These are phyloP conservation scores for Lagria hirta DNA, from an alignment of 2,888 invertebrate genomes.

Conservation along the genomic window DNA sequence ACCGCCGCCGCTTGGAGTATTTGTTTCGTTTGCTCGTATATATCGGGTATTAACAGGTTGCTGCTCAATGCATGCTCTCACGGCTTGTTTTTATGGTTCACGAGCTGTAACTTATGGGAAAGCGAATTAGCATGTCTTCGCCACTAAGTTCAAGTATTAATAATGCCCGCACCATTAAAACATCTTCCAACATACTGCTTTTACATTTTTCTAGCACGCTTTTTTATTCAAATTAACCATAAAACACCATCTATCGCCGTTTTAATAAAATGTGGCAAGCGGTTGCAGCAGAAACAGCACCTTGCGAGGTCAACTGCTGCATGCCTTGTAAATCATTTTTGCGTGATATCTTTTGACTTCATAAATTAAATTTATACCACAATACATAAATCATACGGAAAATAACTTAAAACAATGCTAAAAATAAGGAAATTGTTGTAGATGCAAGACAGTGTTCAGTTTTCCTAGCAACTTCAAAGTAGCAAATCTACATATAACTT, in stretches of 20 bases:
- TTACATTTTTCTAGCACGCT: too few species aligned
- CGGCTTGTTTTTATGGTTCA: conserved; percentile 31
- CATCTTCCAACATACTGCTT: too few species aligned
- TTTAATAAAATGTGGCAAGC: conserved; percentile 40
- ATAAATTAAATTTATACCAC: conserved; percentile 43
- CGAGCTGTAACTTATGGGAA: conserved; percentile 32
- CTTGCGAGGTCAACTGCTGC: conserved; percentile 41
- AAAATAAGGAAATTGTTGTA: too few species aligned
- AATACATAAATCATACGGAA: conserved; percentile 40
- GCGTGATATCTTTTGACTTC: conserved; percentile 42
- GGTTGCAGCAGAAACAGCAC: conserved; percentile 44
- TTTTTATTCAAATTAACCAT: too few species aligned
- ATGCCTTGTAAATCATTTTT: conserved; percentile 44
- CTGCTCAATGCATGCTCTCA: conserved; percentile 26
- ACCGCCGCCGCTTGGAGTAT: conserved; percentile 22
- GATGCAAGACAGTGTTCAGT: too few species aligned
- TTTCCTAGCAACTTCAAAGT: too few species aligned
- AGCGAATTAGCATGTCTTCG: conserved; percentile 32
- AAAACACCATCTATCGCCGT: too few species aligned
- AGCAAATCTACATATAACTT: too few species aligned
- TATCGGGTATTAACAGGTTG: conserved; percentile 28
- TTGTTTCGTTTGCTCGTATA: conserved; percentile 23
- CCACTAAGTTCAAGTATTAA: conserved; percentile 29
- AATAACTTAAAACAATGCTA: too few species aligned
- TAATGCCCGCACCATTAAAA: too few species aligned